Evolutionary conservation across 2,888 invertebrate genomes (phyloP), one percentile per base, ranked within the genome.

Genomic region (Listrodromus nycthemerus): DNA sequence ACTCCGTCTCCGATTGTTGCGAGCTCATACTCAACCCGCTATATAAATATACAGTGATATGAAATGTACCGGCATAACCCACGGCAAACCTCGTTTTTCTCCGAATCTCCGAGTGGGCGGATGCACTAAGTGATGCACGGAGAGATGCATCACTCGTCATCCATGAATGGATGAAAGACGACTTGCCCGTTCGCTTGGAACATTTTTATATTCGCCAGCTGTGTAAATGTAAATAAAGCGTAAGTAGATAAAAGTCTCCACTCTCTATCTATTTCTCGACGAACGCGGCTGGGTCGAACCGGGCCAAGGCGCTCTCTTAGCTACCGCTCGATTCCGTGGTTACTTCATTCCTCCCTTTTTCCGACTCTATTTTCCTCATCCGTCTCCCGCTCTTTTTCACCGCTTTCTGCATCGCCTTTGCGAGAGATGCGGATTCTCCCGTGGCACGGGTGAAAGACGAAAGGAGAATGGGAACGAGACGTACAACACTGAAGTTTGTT

Each of bases 221-320:
- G 85, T 86, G 84, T 86, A 88, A 88, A 89, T 86, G 87, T 85
- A 88, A 88, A 87, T 87, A 86, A 86, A 88, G 58, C 65, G 63
- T 86, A 86, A 87, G 87, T 85, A 87, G 86, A 88, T 83, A 84
- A 82, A 86, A 82, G 73, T 67, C 70, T 76, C 33, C 73, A 58
- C 69, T 50, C 55, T 30, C 50, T 50, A 16, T n/a, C 66, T 61
- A 52, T 75, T 76, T 58, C 48, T 55, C 21, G 33, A 63, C 37
- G 16, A 48, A 63, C 69, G 69, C 55, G 24, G 77, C 37, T 58
- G 30, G 27, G 27, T 30, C 61, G 61, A 27, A 61, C 16, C n/a
- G 61, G 58, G n/a, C 33, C 27, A 1, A 37, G 41, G 55, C 33
- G 48, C 74, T 75, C 65, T 77, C 78, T 45, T 24, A 21, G 55